These are phyloP conservation scores for Torymus auratus DNA, from an alignment of 2,888 invertebrate genomes.

Conservation along the genomic window DNA sequence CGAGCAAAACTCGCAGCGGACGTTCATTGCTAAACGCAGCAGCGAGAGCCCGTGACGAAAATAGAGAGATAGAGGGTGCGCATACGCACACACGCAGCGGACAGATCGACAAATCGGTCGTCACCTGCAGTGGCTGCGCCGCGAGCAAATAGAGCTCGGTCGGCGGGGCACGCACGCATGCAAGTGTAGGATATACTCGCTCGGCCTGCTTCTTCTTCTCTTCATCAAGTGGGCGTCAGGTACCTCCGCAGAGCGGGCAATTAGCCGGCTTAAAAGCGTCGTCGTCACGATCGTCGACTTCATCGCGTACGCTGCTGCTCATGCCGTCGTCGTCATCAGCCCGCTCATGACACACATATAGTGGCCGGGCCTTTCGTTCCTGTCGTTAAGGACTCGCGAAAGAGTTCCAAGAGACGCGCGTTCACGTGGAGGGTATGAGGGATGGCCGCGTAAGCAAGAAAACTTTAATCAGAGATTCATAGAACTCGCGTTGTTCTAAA, in stretches of 20 bases:
- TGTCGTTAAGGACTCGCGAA: conserved; percentile 37
- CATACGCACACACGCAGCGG: not conserved
- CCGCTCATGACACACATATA: conserved; percentile 69
- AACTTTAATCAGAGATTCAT: conserved; percentile 42
- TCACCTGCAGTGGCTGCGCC: conserved; percentile 23
- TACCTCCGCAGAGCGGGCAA: conserved; percentile 57
- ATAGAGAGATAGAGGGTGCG: conserved; percentile 23
- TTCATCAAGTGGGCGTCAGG: conserved; percentile 43
- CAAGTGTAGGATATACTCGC: too few species aligned
- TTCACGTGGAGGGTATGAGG: not conserved
- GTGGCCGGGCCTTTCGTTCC: conserved; percentile 54
- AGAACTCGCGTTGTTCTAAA: not conserved
- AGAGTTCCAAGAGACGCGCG: conserved; percentile 17
- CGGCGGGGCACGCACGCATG: not conserved
- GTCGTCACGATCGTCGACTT: conserved; percentile 60
- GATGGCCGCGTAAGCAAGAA: conserved; percentile 12
- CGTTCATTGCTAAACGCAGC: not conserved
- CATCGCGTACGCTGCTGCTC: conserved; percentile 59
- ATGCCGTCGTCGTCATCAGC: conserved; percentile 60
- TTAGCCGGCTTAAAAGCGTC: conserved; percentile 65
- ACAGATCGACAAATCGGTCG: conserved; percentile 55
- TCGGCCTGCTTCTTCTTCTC: conserved; percentile 31
- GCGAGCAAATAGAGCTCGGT: conserved; percentile 6
- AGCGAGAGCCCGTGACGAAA: conserved; percentile 3
- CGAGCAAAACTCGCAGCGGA: not conserved